A percentile compares a stretch with the other conserved stretches of the same genome.
Conservation (phyloP, 2,797 vertebrate species). For the Cercopithecus petaurista region DNA sequence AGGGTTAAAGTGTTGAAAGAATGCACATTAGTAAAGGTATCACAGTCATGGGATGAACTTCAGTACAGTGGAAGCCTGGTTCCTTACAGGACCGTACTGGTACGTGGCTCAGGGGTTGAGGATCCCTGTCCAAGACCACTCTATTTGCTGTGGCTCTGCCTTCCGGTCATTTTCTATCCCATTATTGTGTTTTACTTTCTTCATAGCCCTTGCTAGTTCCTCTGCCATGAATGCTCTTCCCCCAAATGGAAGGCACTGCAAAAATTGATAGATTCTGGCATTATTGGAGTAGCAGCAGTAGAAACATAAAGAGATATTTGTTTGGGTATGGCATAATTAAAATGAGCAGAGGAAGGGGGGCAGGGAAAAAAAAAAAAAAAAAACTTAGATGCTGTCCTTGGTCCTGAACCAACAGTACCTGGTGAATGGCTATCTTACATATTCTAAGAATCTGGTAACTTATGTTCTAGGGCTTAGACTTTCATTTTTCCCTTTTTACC, state of each 20-base stretch:
- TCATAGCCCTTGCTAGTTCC: neutral
- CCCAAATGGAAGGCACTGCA: neutral
- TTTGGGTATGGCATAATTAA: neutral
- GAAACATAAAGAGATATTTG: neutral
- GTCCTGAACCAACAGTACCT: neutral
- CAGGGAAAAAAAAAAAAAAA: neutral
- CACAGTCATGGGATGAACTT: neutral
- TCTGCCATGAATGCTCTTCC: neutral
- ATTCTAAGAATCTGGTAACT: neutral
- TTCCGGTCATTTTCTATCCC: neutral
- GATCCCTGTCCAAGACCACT: neutral
- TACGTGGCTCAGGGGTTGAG: neutral
- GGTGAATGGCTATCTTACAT: neutral
- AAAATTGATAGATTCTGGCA: neutral
- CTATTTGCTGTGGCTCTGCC: neutral
- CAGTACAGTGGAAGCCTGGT: neutral
- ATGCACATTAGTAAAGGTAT: neutral
- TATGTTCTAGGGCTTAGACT: neutral
- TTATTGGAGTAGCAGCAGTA: neutral
- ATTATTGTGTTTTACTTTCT: neutral
- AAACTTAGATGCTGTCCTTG: neutral
- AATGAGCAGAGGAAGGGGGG: neutral
- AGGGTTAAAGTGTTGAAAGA: neutral
- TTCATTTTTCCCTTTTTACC: neutral
- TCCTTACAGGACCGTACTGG: neutral